Conservation (phyloP, 2,888 invertebrate species). For the Leptinotarsa peninsularis region DNA sequence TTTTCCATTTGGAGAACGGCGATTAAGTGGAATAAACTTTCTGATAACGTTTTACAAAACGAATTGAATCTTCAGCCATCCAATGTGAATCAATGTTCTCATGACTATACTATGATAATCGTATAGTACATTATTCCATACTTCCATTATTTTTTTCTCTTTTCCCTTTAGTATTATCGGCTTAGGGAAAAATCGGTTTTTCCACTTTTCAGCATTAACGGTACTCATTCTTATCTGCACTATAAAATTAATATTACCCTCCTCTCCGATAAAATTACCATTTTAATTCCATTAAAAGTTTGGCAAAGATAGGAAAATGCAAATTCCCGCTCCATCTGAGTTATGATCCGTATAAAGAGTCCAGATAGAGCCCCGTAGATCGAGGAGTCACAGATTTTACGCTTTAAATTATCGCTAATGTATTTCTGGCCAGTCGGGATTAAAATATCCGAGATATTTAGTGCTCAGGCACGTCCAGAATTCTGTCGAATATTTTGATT, state of each 20-base stretch:
- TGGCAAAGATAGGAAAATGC: slow-evolving; percentile 51
- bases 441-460: slow-evolving; percentile 57
- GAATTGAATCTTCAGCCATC: too few species aligned
- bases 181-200: slow-evolving; percentile 5
- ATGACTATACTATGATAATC: too few species aligned
- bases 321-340: slow-evolving; percentile 47
- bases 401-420: slow-evolving; percentile 58
- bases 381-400: slow-evolving; percentile 49
- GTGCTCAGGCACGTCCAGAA: slow-evolving; percentile 36
- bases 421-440: slow-evolving; percentile 56
- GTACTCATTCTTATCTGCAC: slow-evolving; percentile 40
- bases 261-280: slow-evolving; percentile 49
- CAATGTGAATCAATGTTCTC: too few species aligned
- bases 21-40: too few species aligned
- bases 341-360: slow-evolving; percentile 44
- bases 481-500: slow-evolving; percentile 10
- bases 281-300: slow-evolving; percentile 52
- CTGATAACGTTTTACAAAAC: too few species aligned
- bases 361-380: slow-evolving; percentile 45
- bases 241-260: slow-evolving; percentile 41
- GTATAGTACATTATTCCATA: not conserved
- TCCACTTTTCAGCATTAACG: slow-evolving; percentile 29
- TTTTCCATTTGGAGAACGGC: too few species aligned
- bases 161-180: not conserved
- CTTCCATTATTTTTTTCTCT: not conserved